phyloP scores from a whole-genome alignment of 2,888 invertebrate species.

The Frankliniella fusca region DNA sequence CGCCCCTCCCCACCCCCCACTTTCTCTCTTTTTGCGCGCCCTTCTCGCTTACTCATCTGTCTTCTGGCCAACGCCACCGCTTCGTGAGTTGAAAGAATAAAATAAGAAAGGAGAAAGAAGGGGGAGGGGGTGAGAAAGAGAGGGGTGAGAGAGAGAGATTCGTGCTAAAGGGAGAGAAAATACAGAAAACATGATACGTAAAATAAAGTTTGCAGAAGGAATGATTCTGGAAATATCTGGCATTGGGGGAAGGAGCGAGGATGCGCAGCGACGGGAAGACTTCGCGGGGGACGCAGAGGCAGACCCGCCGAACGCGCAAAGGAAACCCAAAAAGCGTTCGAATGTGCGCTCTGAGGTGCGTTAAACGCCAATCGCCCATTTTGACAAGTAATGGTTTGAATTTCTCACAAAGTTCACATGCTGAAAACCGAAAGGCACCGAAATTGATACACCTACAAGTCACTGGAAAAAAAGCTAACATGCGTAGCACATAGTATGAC shows the following conservation, averaged over 20 bases:
- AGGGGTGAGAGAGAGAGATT: too few species aligned
- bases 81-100: constrained; percentile 25
- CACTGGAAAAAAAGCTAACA: too few species aligned
- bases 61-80: constrained; percentile 16
- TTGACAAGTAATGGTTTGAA: neutral
- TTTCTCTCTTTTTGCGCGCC: neutral
- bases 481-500: too few species aligned
- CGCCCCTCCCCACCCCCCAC: neutral
- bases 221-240: neutral
- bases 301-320: neutral
- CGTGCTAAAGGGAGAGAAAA: too few species aligned
- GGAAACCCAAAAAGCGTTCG: too few species aligned
- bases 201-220: constrained; percentile 12
- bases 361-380: neutral
- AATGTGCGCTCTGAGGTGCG: too few species aligned
- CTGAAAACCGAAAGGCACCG: too few species aligned
- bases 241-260: neutral
- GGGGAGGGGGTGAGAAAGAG: too few species aligned
- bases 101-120: neutral
- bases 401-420: too few species aligned
- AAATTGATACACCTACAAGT: too few species aligned
- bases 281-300: neutral
- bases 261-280: neutral
- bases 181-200: constrained; percentile 1
- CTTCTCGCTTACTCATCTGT: constrained; percentile 26